These are phyloP conservation scores for Agrenia bidenticulata DNA, from an alignment of 2,888 invertebrate genomes.

Conservation along the genomic window DNA sequence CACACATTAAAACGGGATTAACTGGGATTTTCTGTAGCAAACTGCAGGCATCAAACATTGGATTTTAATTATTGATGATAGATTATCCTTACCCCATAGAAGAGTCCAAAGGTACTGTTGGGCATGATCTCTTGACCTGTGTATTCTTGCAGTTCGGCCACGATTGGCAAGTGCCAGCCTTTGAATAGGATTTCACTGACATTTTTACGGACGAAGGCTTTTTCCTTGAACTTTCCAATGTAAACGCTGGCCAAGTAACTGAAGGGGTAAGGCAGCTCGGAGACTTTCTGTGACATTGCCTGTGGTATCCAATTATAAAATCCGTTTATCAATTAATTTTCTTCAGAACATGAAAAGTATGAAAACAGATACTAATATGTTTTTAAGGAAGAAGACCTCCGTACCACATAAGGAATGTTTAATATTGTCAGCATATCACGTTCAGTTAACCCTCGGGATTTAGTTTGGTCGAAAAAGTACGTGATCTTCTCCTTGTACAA, in stretches of 20 bases:
- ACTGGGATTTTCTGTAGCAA: too few species aligned
- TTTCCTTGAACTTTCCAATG: conserved; percentile 19
- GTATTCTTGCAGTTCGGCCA: conserved; percentile 29
- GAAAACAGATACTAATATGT: too few species aligned
- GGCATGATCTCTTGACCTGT: conserved; percentile 22
- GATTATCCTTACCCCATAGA: conserved; percentile 21
- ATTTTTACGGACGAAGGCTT: conserved; percentile 31
- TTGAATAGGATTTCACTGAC: conserved; percentile 38
- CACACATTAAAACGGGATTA: too few species aligned
- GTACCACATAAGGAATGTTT: conserved; percentile 39
- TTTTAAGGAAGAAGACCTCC: not conserved
- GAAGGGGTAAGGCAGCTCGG: conserved; percentile 22
- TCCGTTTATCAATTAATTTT: too few species aligned
- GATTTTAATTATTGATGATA: too few species aligned
- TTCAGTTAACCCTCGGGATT: conserved; percentile 17
- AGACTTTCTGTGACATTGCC: conserved; percentile 32
- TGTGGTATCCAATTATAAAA: not conserved
- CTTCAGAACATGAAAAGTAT: too few species aligned
- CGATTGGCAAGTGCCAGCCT: conserved; percentile 35
- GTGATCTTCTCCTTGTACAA: conserved; percentile 1
- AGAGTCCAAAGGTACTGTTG: conserved; percentile 35
- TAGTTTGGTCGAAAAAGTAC: conserved; percentile 25
- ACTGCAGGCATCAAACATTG: too few species aligned
- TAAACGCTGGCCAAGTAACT: conserved; percentile 1
- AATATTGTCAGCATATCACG: conserved; percentile 28